phyloP scores from a whole-genome alignment of 2,888 invertebrate genomes.

The Microctonus brassicae region DNA sequence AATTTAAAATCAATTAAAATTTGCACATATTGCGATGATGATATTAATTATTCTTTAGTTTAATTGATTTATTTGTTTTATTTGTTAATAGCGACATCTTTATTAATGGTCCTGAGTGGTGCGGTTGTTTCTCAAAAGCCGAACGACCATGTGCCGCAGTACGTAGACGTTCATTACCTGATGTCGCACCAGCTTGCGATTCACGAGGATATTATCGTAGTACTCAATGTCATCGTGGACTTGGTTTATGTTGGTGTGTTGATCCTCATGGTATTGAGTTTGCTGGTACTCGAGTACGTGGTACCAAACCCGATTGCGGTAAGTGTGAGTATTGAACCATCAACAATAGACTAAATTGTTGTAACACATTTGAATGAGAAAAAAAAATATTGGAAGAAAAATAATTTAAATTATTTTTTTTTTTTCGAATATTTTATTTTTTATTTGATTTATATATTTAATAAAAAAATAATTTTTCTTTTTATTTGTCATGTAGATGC shows the following conservation, averaged over 20 bases:
- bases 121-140: slow-evolving; percentile 84
- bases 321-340: slow-evolving; percentile 64
- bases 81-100: slow-evolving; percentile 70
- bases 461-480: neutral
- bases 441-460: too few species aligned
- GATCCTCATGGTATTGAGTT: slow-evolving; percentile 92
- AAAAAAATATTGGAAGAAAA: neutral
- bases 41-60: neutral
- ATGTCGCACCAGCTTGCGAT: slow-evolving; percentile 80
- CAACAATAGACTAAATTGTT: neutral
- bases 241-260: slow-evolving; percentile 94
- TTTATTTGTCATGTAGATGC: slow-evolving; percentile 60
- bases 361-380: neutral
- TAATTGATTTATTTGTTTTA: slow-evolving; percentile 9
- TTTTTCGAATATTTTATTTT: too few species aligned
- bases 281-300: slow-evolving; percentile 85
- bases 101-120: slow-evolving; percentile 84
- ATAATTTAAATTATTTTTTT: neutral
- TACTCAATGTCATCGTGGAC: slow-evolving; percentile 89
- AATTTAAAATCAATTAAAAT: too few species aligned
- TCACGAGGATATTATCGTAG: slow-evolving; percentile 87
- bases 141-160: slow-evolving; percentile 88
- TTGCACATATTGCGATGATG: too few species aligned
- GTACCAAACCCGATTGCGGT: slow-evolving; percentile 83
- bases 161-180: slow-evolving; percentile 80